phyloP scores from a whole-genome alignment of 2,797 vertebrate species.

The Macroramphosus scolopax region DNA sequence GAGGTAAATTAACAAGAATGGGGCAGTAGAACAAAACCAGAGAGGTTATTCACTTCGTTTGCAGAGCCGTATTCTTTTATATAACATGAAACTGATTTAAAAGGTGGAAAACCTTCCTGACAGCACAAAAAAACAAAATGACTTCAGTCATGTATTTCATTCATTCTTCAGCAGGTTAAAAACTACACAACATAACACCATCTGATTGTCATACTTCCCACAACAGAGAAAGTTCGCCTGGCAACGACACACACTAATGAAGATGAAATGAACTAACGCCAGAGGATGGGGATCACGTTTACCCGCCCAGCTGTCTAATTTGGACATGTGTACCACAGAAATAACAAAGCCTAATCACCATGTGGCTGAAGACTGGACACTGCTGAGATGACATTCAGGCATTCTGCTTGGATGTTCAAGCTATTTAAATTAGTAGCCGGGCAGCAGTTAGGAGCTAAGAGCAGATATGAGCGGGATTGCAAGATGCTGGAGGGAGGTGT shows the following conservation, averaged over 20 bases:
- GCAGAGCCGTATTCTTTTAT: too few relatives aligned
- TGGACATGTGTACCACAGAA: slow-evolving; percentile 36
- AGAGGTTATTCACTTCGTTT: background rate
- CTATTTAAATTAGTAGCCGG: slow-evolving; percentile 27
- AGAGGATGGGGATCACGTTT: slow-evolving; percentile 34
- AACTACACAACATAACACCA: slow-evolving; percentile 11
- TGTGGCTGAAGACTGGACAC: slow-evolving; percentile 34
- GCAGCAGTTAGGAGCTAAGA: slow-evolving; percentile 12
- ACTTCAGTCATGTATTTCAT: background rate
- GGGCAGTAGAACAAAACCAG: background rate
- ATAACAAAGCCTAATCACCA: slow-evolving; percentile 56
- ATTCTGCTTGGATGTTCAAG: slow-evolving; percentile 53
- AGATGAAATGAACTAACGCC: slow-evolving; percentile 31
- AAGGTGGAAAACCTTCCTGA: too few relatives aligned
- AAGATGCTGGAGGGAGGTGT: slow-evolving; percentile 4
- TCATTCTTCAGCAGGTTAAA: too few relatives aligned
- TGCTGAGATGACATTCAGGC: slow-evolving; percentile 56
- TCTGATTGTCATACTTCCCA: slow-evolving; percentile 12
- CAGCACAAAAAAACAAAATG: too few relatives aligned
- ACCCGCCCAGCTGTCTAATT: slow-evolving; percentile 46
- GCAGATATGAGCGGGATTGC: slow-evolving; percentile 5
- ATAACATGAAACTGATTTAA: too few relatives aligned
- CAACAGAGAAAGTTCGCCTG: slow-evolving; percentile 18
- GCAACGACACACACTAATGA: slow-evolving; percentile 21
- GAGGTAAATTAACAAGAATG: background rate